A percentile compares a stretch with the other conserved stretches of the same genome.
These are phyloP conservation scores for Eurois occulta DNA, from an alignment of 2,888 invertebrate genomes.

Conservation along the genomic window DNA sequence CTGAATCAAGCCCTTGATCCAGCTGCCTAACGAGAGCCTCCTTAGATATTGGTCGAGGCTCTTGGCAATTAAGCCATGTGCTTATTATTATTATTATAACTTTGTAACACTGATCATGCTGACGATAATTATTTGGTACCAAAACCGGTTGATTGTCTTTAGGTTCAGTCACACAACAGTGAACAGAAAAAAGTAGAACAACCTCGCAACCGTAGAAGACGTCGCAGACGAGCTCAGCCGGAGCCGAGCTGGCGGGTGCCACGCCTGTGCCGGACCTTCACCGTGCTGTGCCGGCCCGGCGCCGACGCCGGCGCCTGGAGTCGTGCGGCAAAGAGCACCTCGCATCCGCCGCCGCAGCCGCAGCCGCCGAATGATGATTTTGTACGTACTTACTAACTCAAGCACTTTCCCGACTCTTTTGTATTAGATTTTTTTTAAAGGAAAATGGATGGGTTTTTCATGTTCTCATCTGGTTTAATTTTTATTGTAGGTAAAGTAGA, in stretches of 20 bases:
- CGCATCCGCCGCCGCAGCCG: conserved; percentile 18
- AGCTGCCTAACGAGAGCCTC: no score
- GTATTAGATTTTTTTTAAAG: background rate
- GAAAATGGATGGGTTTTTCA: background rate
- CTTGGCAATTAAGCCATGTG: no score
- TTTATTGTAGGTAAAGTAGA: background rate
- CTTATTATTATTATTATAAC: no score
- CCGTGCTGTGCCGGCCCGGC: conserved; percentile 45
- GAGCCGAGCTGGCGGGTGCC: conserved; percentile 67
- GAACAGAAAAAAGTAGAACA: conserved; percentile 36
- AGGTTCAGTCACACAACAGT: conserved; percentile 45
- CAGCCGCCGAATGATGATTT: conserved; percentile 28
- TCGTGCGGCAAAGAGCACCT: background rate
- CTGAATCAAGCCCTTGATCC: no score
- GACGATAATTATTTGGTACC: background rate
- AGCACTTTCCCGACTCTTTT: conserved; percentile 12
- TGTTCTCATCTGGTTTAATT: conserved; percentile 2
- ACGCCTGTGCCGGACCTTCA: conserved; percentile 71
- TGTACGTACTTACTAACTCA: conserved; percentile 32
- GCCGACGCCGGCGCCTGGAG: conserved; percentile 32
- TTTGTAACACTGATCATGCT: background rate
- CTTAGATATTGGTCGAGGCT: no score
- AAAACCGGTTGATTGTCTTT: background rate
- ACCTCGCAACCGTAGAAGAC: conserved; percentile 43
- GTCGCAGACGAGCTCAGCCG: conserved; percentile 34